Conservation (phyloP, 30 jellyfish, hydroid and myxozoan genomes). For the Aurelia coerulea region DNA sequence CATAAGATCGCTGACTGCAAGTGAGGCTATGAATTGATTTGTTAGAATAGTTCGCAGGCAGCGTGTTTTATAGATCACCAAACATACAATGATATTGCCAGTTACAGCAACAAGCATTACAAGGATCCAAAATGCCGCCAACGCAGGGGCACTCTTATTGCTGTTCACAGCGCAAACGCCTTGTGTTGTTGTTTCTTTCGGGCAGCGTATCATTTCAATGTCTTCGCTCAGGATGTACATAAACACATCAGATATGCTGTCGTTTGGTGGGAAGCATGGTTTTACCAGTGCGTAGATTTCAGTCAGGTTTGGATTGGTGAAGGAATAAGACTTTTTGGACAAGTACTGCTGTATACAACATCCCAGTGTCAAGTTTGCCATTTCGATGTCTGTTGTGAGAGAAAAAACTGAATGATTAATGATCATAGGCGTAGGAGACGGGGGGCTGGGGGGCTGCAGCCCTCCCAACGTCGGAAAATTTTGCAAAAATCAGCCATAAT, state of each 20-base stretch:
- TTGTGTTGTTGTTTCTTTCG: neutral
- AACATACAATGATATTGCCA: slow-evolving; percentile 71
- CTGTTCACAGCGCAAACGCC: neutral
- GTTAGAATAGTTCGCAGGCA: slow-evolving; percentile 54
- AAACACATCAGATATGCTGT: slow-evolving; percentile 17
- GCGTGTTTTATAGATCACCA: slow-evolving; percentile 50
- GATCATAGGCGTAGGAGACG: no score
- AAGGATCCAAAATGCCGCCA: slow-evolving; percentile 36
- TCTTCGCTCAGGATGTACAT: slow-evolving; percentile 27
- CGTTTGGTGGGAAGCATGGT: slow-evolving; percentile 59
- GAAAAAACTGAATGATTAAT: no score
- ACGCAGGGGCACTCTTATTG: slow-evolving; percentile 10
- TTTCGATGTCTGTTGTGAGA: neutral
- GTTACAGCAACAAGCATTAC: slow-evolving; percentile 57
- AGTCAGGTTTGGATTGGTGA: slow-evolving; percentile 36
- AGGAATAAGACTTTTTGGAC: neutral
- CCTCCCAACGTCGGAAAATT: no score
- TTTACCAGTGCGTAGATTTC: slow-evolving; percentile 25
- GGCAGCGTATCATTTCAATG: slow-evolving; percentile 16
- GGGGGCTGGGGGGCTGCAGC: no score
- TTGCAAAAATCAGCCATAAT: no score
- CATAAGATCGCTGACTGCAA: slow-evolving; percentile 90
- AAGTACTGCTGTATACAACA: slow-evolving; percentile 35
- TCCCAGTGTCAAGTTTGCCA: slow-evolving; percentile 16
- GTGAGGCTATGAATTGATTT: slow-evolving; percentile 81